A percentile compares a stretch with the other conserved stretches of the same genome.
phyloP scores from a whole-genome alignment of 2,888 invertebrate species.

The Callosobruchus maculatus region DNA sequence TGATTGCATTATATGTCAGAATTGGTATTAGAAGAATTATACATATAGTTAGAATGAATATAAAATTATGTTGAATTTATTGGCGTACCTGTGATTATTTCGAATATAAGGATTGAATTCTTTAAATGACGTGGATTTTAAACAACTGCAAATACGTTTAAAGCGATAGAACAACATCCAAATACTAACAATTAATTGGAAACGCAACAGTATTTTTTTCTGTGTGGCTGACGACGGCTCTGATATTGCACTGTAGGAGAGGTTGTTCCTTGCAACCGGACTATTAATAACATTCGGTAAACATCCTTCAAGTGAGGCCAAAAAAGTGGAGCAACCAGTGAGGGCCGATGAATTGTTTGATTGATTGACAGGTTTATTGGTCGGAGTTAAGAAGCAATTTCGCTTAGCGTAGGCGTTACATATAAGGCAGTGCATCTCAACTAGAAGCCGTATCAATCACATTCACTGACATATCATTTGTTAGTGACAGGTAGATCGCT shows the following conservation, averaged over 20 bases:
- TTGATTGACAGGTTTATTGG: neutral
- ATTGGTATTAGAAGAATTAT: no score
- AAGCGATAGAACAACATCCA: no score
- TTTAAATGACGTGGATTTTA: no score
- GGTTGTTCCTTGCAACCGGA: neutral
- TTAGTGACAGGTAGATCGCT: neutral
- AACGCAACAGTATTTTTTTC: no score
- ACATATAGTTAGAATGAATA: no score
- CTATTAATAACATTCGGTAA: neutral
- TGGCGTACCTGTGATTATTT: no score
- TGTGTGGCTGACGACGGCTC: neutral
- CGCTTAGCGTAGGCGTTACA: neutral
- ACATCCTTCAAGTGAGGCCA: neutral
- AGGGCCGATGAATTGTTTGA: neutral
- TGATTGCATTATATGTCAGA: no score
- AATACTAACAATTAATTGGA: no score
- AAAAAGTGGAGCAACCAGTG: neutral
- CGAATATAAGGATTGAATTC: no score
- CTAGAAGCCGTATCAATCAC: neutral
- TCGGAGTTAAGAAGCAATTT: neutral
- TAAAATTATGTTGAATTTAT: no score
- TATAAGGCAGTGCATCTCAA: neutral
- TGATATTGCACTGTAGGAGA: neutral
- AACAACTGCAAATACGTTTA: no score
- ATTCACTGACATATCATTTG: neutral